Evolutionary conservation across 2,797 vertebrate genomes (phyloP).

Genomic region (Pipistrellus pygmaeus): DNA sequence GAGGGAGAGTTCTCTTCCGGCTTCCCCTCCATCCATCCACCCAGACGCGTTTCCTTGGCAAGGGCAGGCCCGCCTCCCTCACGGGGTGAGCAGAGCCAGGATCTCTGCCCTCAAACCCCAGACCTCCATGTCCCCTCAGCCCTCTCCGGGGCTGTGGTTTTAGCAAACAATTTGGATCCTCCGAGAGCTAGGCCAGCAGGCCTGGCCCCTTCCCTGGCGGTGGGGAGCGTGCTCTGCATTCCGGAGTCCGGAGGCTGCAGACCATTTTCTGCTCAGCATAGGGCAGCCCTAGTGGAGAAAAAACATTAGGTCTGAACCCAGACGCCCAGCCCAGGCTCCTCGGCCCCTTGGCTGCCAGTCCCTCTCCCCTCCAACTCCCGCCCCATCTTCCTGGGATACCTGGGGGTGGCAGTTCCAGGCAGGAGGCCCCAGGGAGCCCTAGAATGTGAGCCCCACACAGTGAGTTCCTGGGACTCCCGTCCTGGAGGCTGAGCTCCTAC

Average conservation of each 20-base stretch:
- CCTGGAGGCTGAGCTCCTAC: neutral
- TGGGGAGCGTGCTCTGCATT: conserved; percentile 84
- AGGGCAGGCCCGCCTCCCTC: neutral
- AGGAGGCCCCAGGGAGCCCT: neutral
- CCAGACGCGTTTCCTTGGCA: neutral
- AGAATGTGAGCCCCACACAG: neutral
- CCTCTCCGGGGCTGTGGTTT: conserved; percentile 65
- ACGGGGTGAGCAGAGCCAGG: neutral
- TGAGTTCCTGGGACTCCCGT: neutral
- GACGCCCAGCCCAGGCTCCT: neutral
- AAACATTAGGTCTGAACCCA: neutral
- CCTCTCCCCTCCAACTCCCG: neutral
- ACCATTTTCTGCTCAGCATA: conserved; percentile 62
- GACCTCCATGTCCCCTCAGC: neutral
- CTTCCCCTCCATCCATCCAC: neutral
- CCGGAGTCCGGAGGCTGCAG: conserved; percentile 75
- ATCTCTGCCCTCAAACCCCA: conserved; percentile 33
- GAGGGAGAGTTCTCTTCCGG: neutral
- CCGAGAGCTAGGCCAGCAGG: conserved; percentile 75
- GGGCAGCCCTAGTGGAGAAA: conserved; percentile 49
- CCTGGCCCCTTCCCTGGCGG: conserved; percentile 72
- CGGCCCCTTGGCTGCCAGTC: neutral
- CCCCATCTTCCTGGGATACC: neutral
- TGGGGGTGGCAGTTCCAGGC: neutral
- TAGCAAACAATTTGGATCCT: conserved; percentile 75